Evolutionary conservation across 2,888 invertebrate species (phyloP), one percentile per base, ranked within the genome.

Genomic region (Caenorhabditis zanzibari): DNA sequence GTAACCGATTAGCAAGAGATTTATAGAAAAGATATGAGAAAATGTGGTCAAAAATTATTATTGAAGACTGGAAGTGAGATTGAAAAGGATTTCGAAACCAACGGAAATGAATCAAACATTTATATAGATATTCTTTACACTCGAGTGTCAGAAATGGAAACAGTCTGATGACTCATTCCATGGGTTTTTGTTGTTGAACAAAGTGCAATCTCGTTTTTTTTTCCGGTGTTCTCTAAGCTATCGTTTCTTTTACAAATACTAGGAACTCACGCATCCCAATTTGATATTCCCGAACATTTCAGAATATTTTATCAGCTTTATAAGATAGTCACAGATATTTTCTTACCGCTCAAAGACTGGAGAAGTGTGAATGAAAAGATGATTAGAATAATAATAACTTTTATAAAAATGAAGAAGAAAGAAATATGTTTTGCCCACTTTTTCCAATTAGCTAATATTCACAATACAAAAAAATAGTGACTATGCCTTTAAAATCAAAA

Each of bases 401-500:
- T 12, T 38, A 38, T 6, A 38, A 38, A 12, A 38, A 38, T 38
- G 47, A 47, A 47, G 47, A n/a, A 35, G 35, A 19, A 19, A 24
- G 44, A 63, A 63, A 47, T 26, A 28, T 44, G 6, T 28, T 58
- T 32, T 4, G 32, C 28, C 7, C 58, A 44, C 26, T 22, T 63
- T 63, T 63, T n/a, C 63, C 66, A 66, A 66, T 66, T 66, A 66
- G 49, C 35, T 14, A n/a, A 47, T 63, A 63, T 63, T 63, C 63
- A 63, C 41, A 63, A 35, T 38, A 22, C 41, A 61, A 52, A 52
- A 52, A 19, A 16, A 12, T 16, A 66, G 22, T 54, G 1, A 47
- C 28, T 32, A 4, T 19, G 6, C 32, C 35, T 38, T 38, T 35
- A 26, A 54, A 68, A 54, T 68, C 68, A 68, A 68, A 68, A 68